Conservation (phyloP, 1,140 invertebrate genomes). For the Drusus annulatus region DNA sequence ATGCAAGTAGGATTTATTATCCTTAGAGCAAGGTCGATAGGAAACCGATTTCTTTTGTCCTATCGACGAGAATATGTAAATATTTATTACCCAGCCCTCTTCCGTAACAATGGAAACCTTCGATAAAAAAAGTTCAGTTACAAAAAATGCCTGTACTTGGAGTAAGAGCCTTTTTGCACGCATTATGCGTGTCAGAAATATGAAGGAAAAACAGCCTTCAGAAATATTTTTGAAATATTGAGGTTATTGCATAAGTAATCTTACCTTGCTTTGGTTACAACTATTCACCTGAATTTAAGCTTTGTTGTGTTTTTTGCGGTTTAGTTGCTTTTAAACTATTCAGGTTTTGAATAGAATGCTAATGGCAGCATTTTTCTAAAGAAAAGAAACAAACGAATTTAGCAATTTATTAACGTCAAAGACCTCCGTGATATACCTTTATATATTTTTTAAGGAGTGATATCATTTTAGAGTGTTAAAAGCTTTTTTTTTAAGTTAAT, state of each 20-base stretch:
- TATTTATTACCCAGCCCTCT: conserved; percentile 33
- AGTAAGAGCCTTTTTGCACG: conserved; percentile 8
- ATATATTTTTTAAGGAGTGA: no score
- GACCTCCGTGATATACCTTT: background rate
- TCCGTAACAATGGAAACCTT: conserved; percentile 12
- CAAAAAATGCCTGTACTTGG: background rate
- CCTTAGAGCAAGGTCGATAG: conserved; percentile 36
- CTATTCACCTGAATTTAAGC: background rate
- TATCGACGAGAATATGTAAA: conserved; percentile 35
- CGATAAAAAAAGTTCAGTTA: conserved; percentile 4
- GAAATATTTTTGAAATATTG: background rate
- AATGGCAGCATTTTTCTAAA: background rate
- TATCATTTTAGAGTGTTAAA: no score
- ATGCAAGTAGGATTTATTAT: conserved; percentile 25
- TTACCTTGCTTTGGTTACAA: background rate
- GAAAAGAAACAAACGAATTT: background rate
- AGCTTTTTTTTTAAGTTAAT: no score
- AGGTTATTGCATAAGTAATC: background rate
- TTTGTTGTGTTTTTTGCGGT: background rate
- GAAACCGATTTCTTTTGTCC: conserved; percentile 34
- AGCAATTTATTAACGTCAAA: background rate
- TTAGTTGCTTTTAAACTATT: background rate
- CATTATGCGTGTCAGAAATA: conserved; percentile 1
- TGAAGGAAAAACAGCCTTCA: background rate
- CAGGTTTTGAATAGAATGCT: background rate